These are phyloP conservation scores for Thalassophryne amazonica DNA, from an alignment of 2,797 vertebrate genomes.

Conservation along the genomic window DNA sequence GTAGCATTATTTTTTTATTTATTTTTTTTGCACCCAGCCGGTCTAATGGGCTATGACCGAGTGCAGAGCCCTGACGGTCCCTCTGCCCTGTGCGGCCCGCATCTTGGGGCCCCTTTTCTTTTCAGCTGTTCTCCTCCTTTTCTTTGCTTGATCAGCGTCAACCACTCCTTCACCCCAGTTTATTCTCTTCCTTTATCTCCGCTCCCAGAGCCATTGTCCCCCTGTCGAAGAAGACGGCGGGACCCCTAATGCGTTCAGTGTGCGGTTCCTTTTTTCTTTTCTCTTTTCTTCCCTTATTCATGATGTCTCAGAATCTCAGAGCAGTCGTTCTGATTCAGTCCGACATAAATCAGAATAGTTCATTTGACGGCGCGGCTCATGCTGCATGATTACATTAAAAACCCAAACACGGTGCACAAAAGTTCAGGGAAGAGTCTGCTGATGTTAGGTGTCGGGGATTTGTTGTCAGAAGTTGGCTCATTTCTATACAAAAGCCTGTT, in stretches of 20 bases:
- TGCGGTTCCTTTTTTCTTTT: constrained; percentile 67
- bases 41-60: constrained; percentile 81
- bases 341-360: constrained; percentile 60
- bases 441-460: constrained; percentile 69
- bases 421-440: constrained; percentile 68
- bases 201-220: constrained; percentile 52
- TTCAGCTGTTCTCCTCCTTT: constrained; percentile 22
- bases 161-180: constrained; percentile 53
- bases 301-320: constrained; percentile 53
- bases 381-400: constrained; percentile 59
- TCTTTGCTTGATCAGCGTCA: constrained; percentile 40
- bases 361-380: constrained; percentile 48
- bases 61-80: constrained; percentile 45
- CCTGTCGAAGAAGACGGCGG: constrained; percentile 60
- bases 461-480: constrained; percentile 62
- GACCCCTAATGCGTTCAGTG: constrained; percentile 67
- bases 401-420: constrained; percentile 52
- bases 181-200: constrained; percentile 53
- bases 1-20: too few species aligned
- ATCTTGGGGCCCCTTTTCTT: constrained; percentile 53
- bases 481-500: constrained; percentile 70
- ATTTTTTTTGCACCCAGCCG: constrained; percentile 69
- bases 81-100: constrained; percentile 57
- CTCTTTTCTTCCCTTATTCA: too few species aligned
- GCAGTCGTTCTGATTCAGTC: constrained; percentile 59